A percentile compares a stretch with the other conserved stretches of the same genome.
phyloP scores from a whole-genome alignment of 2,797 vertebrate genomes.

The Falco naumanni region DNA sequence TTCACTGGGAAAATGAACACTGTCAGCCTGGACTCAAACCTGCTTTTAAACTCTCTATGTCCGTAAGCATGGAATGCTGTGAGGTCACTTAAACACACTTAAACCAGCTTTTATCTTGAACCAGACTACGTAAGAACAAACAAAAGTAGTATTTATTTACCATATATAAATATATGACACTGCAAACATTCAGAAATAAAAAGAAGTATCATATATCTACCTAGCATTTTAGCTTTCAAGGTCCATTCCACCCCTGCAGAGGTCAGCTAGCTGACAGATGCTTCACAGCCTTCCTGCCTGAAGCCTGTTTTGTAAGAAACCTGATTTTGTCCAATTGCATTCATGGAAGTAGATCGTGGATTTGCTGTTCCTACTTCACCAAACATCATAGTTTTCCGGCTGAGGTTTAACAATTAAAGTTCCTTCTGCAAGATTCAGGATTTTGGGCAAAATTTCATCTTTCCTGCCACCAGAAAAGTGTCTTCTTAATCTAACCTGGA shows the following conservation, averaged over 20 bases:
- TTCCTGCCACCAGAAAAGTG: neutral
- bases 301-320: neutral
- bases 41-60: neutral
- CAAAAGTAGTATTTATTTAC: constrained; percentile 17
- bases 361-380: neutral
- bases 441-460: constrained; percentile 43
- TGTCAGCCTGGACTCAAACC: neutral
- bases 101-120: neutral
- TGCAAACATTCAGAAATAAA: neutral
- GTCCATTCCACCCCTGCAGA: neutral
- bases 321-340: neutral
- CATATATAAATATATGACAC: neutral
- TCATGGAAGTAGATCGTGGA: neutral
- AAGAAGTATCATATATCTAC: neutral
- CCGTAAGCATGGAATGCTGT: neutral
- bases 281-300: neutral
- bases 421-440: neutral
- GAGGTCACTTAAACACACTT: neutral
- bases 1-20: neutral
- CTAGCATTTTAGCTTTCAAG: neutral
- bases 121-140: neutral
- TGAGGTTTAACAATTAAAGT: constrained; percentile 13
- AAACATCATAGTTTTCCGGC: neutral
- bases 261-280: neutral
- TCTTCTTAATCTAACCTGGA: constrained; percentile 50